phyloP scores from a whole-genome alignment of 2,113 vertebrate genomes.

The Cyanoderma ruficeps region DNA sequence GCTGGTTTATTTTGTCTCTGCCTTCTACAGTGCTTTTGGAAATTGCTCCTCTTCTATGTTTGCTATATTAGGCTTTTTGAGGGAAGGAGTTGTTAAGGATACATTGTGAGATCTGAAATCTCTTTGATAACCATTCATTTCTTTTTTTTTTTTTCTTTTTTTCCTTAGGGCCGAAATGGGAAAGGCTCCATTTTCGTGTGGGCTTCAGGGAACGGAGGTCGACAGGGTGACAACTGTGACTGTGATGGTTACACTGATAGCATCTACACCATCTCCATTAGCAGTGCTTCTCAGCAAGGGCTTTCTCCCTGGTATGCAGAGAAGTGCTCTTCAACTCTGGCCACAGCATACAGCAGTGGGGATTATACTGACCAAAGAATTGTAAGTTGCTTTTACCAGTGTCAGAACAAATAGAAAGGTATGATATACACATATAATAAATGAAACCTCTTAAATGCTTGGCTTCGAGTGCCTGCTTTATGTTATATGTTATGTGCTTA shows the following conservation, averaged over 20 bases:
- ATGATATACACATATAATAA: background rate
- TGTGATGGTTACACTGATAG: slow-evolving; percentile 98
- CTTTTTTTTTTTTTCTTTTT: slow-evolving; percentile 8
- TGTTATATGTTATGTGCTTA: background rate
- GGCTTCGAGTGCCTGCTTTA: background rate
- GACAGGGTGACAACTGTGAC: slow-evolving; percentile 97
- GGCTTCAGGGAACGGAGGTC: slow-evolving; percentile 97
- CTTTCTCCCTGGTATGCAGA: slow-evolving; percentile 97
- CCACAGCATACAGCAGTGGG: slow-evolving; percentile 97
- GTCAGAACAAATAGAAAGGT: background rate
- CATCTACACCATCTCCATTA: slow-evolving; percentile 97
- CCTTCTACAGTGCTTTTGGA: background rate
- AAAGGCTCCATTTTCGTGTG: slow-evolving; percentile 98
- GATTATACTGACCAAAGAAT: slow-evolving; percentile 98
- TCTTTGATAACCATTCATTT: background rate
- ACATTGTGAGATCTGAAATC: background rate
- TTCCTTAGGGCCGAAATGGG: slow-evolving; percentile 87
- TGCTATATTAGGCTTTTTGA: background rate
- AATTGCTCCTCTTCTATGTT: background rate
- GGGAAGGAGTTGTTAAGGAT: background rate
- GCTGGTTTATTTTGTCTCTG: background rate
- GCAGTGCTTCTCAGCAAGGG: slow-evolving; percentile 97
- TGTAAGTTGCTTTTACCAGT: slow-evolving; percentile 77
- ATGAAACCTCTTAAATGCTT: background rate
- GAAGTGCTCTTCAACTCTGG: slow-evolving; percentile 97